Evolutionary conservation across 2,888 invertebrate genomes (phyloP).

Genomic region (Sarcophaga caerulescens): DNA sequence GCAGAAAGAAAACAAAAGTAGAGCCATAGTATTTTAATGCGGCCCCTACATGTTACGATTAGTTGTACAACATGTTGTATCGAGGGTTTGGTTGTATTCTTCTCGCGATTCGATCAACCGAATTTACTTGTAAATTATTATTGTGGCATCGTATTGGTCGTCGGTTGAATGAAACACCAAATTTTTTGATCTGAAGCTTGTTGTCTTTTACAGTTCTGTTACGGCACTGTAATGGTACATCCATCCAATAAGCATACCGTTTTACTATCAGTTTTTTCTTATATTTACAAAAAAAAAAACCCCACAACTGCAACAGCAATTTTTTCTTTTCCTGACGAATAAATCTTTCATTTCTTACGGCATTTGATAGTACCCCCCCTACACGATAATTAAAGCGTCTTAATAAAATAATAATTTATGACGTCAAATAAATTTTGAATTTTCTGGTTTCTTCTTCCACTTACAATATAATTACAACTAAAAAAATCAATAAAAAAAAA

Average conservation of each 20-base stretch:
- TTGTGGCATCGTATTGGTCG: too few species aligned
- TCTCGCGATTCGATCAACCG: too few species aligned
- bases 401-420: constrained; percentile 31
- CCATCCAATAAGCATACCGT: not conserved
- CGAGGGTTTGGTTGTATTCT: too few species aligned
- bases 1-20: too few species aligned
- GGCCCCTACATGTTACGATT: too few species aligned
- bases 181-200: too few species aligned
- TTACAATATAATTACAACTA: not conserved
- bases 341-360: constrained; percentile 29
- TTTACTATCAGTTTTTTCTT: not conserved
- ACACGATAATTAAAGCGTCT: constrained; percentile 38
- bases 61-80: too few species aligned
- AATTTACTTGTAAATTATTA: too few species aligned
- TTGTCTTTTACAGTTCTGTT: not conserved
- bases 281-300: not conserved
- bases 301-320: not conserved
- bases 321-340: constrained; percentile 22
- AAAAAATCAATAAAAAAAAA: not conserved
- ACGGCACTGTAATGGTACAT: not conserved
- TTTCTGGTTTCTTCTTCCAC: not conserved
- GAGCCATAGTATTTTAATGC: too few species aligned
- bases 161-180: too few species aligned
- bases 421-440: not conserved
- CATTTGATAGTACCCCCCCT: not conserved